Evolutionary conservation across 2,113 vertebrate genomes (phyloP), one percentile per base, ranked within the genome.

Genomic region (Zosterops borbonicus): DNA sequence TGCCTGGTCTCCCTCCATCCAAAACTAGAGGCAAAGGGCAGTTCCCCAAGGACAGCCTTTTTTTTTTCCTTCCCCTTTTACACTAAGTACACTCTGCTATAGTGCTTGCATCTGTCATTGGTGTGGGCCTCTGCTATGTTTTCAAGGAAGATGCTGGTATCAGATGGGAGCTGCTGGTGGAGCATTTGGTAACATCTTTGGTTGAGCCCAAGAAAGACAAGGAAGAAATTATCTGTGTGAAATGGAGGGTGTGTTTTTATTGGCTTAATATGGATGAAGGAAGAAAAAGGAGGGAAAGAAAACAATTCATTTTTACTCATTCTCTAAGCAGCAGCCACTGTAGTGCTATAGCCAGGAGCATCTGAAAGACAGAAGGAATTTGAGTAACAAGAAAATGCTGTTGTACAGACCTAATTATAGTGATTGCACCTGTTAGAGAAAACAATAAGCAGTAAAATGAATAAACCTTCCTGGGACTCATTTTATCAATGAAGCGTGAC

Each of bases 391-490:
- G 91, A 90, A 88, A 96, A 88, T 49, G 58, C 94, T 5, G 0
- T 93, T 94, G 90, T 96, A 94, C 83, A 96, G 92, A 96, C 90
- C 87, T 86, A 96, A 96, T 97, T 96, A 93, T 90, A 89, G 91
- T 50, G 79, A 95, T 96, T 63, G 11, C 91, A 96, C 96, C 95
- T 96, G 91, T 90, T 92, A 90, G 95, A 95, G 94, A 58, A 94
- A 96, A 97, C 96, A 95, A 96, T 96, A 95, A 94, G 91, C 87
- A 95, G 76, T 88, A 90, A 95, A 97, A 96, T 83, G 90, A 96
- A 95, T 95, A 96, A 96, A 94, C 80, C 92, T 97, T 95, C 73
- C 84, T 50, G 93, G 83, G 91, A 95, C 78, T 95, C 85, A 83
- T 97, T 96, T 97, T 89, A 89, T 96, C 96, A 95, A 95, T 91